These are phyloP conservation scores for Mythimna lalbum DNA, from an alignment of 2,888 invertebrate species.

Conservation along the genomic window DNA sequence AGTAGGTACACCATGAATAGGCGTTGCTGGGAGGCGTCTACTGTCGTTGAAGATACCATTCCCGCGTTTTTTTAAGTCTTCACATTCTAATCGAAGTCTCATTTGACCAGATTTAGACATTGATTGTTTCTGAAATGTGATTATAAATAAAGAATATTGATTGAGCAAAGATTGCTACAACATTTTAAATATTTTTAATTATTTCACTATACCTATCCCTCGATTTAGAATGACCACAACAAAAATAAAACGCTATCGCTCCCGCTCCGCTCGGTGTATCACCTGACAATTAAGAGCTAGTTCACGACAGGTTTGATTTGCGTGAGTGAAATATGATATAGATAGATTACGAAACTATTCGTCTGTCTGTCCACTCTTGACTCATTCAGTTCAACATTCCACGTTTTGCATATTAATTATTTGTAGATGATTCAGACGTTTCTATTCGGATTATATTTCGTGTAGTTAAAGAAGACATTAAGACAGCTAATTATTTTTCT, in stretches of 20 bases:
- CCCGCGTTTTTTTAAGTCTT: too few relatives aligned
- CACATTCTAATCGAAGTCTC: too few relatives aligned
- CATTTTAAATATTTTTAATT: too few relatives aligned
- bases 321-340: conserved; percentile 56
- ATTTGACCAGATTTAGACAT: too few relatives aligned
- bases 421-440: neutral
- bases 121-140: too few relatives aligned
- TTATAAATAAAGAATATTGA: too few relatives aligned
- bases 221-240: too few relatives aligned
- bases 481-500: neutral
- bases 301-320: conserved; percentile 45
- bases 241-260: neutral
- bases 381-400: conserved; percentile 1
- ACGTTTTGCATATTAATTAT: conserved; percentile 20
- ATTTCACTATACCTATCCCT: too few relatives aligned
- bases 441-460: conserved; percentile 21
- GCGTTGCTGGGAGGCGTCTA: too few relatives aligned
- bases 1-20: too few relatives aligned
- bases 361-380: conserved; percentile 7
- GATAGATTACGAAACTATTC: conserved; percentile 48
- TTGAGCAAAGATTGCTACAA: too few relatives aligned
- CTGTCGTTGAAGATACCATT: too few relatives aligned
- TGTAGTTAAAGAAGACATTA: neutral
- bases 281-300: conserved; percentile 29
- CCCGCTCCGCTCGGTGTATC: conserved; percentile 20